These are phyloP conservation scores for Acanthacorydalis orientalis DNA, from an alignment of 2,888 invertebrate species.

Conservation along the genomic window DNA sequence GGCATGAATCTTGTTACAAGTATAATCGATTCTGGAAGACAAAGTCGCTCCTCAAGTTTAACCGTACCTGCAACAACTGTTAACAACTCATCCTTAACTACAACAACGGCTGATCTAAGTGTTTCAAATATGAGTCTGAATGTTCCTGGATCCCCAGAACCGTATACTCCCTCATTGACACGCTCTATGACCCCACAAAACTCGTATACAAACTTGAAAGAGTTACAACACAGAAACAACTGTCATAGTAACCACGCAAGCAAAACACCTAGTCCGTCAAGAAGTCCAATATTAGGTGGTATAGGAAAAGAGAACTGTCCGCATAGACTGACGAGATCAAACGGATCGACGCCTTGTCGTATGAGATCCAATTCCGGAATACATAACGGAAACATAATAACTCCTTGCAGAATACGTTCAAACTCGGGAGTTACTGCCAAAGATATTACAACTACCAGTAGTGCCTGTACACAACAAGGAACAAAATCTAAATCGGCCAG, in stretches of 20 bases:
- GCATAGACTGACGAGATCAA: constrained; percentile 15
- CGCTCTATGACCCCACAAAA: constrained; percentile 23
- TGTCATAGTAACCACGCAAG: not conserved
- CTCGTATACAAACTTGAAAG: constrained; percentile 12
- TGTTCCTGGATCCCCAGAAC: constrained; percentile 20
- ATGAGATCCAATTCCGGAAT: not conserved
- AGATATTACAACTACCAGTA: not conserved
- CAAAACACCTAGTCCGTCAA: constrained; percentile 9
- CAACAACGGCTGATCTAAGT: constrained; percentile 23
- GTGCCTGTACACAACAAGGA: not conserved
- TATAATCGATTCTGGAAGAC: constrained; percentile 23
- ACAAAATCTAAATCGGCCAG: constrained; percentile 25
- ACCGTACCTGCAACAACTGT: constrained; percentile 25
- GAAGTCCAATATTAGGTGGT: constrained; percentile 8
- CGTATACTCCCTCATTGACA: constrained; percentile 22
- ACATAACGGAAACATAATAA: not conserved
- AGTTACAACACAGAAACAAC: not conserved
- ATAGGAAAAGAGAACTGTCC: constrained; percentile 14
- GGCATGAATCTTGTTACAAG: constrained; percentile 14
- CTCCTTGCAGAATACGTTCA: not conserved
- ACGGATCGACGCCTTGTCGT: constrained; percentile 1
- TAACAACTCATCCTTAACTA: constrained; percentile 7
- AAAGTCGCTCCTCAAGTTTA: constrained; percentile 31
- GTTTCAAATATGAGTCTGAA: constrained; percentile 24
- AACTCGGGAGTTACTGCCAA: not conserved